These are phyloP conservation scores for Girardinichthys multiradiatus DNA, from an alignment of 2,113 vertebrate genomes.

Conservation along the genomic window DNA sequence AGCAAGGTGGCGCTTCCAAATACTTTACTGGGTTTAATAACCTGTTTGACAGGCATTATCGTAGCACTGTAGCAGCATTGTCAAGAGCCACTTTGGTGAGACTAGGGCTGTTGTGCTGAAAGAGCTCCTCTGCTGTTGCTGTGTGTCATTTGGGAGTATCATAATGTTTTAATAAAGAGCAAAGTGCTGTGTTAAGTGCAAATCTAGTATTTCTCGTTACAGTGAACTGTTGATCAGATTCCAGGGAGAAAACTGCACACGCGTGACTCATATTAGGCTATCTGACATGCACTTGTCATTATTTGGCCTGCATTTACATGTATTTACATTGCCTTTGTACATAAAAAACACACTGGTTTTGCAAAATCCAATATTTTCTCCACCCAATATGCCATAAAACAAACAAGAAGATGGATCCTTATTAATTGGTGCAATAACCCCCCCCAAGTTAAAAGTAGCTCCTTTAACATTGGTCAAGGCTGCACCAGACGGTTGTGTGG, in stretches of 20 bases:
- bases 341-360: too few species aligned
- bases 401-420: constrained; percentile 12
- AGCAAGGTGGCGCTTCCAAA: background rate
- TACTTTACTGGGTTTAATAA: background rate
- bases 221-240: background rate
- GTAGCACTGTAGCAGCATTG: background rate
- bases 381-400: background rate
- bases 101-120: background rate
- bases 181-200: background rate
- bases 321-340: background rate
- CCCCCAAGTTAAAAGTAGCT: background rate
- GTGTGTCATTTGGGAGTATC: too few species aligned
- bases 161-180: too few species aligned
- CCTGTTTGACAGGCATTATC: background rate
- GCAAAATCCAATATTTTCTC: background rate
- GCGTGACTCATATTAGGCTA: background rate
- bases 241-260: background rate
- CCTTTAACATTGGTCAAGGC: background rate
- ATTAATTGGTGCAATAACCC: background rate
- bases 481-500: background rate
- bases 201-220: background rate
- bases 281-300: background rate
- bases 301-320: background rate
- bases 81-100: background rate
- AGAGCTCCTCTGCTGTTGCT: background rate